Conservation (phyloP, 2,113 vertebrate genomes). For the Ciconia maguari region DNA sequence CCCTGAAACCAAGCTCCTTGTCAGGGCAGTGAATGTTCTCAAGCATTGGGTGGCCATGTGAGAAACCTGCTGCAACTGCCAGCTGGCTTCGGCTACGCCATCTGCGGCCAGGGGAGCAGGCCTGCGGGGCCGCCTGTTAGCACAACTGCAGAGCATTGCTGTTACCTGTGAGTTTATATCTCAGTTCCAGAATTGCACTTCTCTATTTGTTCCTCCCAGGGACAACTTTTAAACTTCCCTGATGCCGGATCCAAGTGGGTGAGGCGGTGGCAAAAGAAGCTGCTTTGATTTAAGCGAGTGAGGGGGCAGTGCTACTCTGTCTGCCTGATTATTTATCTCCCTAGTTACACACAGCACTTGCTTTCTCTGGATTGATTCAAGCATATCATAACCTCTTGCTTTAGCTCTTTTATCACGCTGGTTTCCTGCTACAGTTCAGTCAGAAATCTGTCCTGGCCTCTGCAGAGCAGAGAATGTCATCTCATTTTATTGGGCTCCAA, state of each 20-base stretch:
- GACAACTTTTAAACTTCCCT: constrained; percentile 7
- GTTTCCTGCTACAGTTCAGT: constrained; percentile 13
- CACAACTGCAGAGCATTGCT: background rate
- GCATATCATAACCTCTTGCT: constrained; percentile 39
- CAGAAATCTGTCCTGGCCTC: constrained; percentile 29
- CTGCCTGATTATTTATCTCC: constrained; percentile 25
- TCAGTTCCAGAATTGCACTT: background rate
- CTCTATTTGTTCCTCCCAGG: constrained; percentile 3
- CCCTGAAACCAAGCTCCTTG: background rate
- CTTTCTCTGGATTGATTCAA: constrained; percentile 29
- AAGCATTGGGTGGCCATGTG: background rate
- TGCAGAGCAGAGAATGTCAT: background rate
- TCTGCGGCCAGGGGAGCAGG: accelerated
- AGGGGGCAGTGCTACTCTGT: constrained; percentile 15
- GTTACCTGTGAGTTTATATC: background rate
- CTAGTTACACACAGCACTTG: constrained; percentile 29
- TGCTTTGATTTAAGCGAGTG: constrained; percentile 40
- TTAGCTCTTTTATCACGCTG: constrained; percentile 30
- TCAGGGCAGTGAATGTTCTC: background rate
- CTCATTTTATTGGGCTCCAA: background rate
- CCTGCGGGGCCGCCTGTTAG: accelerated
- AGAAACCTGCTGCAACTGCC: background rate
- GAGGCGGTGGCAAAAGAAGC: background rate
- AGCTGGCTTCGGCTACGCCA: background rate
- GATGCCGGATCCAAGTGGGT: background rate